Evolutionary conservation across 2,888 invertebrate species (phyloP), one percentile per base, ranked within the genome.

Genomic region (Lasioglossum malachurum): DNA sequence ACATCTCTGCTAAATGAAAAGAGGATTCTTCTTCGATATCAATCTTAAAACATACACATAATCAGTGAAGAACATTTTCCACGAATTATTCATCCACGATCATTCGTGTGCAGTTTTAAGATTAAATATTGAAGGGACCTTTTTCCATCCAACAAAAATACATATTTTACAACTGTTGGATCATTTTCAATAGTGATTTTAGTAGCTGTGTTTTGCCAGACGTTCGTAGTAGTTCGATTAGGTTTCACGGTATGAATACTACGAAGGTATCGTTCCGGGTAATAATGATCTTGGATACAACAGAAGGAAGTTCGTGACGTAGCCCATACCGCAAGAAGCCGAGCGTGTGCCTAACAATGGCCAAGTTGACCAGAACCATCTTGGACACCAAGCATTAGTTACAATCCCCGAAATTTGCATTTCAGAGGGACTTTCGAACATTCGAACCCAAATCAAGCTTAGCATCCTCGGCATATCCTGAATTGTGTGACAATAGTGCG

Each of bases 351-450:
- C 31, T 35, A 64, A 79, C 60, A 64, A 64, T 46, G 31, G 64
- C 31, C 46, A 74, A 38, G 44, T 46, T 67, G 67, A 19, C 74
- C 35, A 49, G 46, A 64, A 74, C 31, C 60, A 4, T 64, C 74
- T 49, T 64, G 64, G 35, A 46, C 49, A 53, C 23, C 35, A 35
- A 38, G 49, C 69, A 64, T 46, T 80, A 80, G 67, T 74, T 57
- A 57, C 53, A 16, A 64, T 14, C 35, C 35, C 19, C 5, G 12
- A 60, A 74, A 82, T 82, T 82, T 80, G 82, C 74, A 80, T 74
- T 82, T 74, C 31, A 14, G 67, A 44, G 67, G 44, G 80, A 80
- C 60, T 82, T 73, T 57, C 46, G 57, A 78, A 73, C 7, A 64
- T 76, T 67, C 64, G 31, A 73, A 44, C 23, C 19, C 27, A 31